Evolutionary conservation across 2,797 vertebrate genomes (phyloP), one percentile per base, ranked within the genome.

Genomic region (Staurois parvus): DNA sequence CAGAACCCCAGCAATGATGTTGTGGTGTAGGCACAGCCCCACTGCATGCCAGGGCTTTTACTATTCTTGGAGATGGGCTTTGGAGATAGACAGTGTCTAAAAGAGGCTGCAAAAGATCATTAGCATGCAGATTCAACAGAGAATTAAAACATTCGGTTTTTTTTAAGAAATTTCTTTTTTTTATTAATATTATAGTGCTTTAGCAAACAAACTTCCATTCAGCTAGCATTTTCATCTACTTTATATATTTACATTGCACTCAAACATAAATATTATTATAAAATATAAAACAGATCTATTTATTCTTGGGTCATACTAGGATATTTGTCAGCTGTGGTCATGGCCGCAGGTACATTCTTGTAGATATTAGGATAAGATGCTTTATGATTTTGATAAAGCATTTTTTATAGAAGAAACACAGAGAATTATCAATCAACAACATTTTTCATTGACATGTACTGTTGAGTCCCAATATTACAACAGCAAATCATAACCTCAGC

Each of bases 401-500:
- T 78, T 91, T 66, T 56, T 88, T 91, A 89, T 89, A 88, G 80
- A 80, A 90, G 91, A 92, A 88, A 89, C 88, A 85, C 2, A 86
- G 86, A 87, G 79, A 72, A 87, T 91, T 89, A 92, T 92, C 91
- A 89, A 89, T 93, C 91, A 92, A 81, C 76, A 85, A 24, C 91
- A 90, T 89, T 91, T 91, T 88, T 90, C 88, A 90, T 88, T 75
- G 81, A 89, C 85, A 91, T 89, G 87, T 91, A 90, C 90, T 79
- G 87, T 91, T 89, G 90, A 92, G 89, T 91, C 89, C 90, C 90
- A 91, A 90, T 92, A 92, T 92, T 92, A 90, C 88, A 88, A 90
- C 89, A 90, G 91, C 92, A 93, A 92, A 93, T 93, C 93, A 94
- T 92, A 91, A 93, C 89, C 88, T 89, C 81, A 88, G 88, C 87